A percentile compares a stretch with the other conserved stretches of the same genome.
These are phyloP conservation scores for Lagenorhynchus albirostris DNA, from an alignment of 2,113 vertebrate genomes.

Conservation along the genomic window DNA sequence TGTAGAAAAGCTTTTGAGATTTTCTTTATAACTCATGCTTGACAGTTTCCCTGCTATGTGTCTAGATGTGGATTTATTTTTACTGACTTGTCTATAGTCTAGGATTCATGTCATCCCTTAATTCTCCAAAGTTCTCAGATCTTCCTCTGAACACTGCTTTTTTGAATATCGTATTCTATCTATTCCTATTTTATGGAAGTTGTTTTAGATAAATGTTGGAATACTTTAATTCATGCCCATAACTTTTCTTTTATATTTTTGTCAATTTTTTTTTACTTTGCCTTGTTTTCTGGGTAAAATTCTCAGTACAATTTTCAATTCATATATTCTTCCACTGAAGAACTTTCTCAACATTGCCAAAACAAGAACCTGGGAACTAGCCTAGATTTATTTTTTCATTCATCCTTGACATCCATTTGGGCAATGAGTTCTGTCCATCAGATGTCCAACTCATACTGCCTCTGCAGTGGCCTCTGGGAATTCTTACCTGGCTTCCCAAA, in stretches of 20 bases:
- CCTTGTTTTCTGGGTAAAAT: neutral
- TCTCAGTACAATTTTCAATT: neutral
- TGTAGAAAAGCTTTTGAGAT: neutral
- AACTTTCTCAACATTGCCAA: neutral
- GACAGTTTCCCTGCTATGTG: neutral
- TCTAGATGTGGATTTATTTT: neutral
- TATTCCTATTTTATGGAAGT: neutral
- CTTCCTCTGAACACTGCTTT: neutral
- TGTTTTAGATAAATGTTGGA: neutral
- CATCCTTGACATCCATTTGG: neutral
- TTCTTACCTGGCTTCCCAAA: neutral
- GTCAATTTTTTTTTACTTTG: neutral
- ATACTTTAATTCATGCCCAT: neutral
- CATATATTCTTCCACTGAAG: neutral
- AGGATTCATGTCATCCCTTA: neutral
- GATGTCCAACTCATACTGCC: neutral
- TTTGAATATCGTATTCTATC: neutral
- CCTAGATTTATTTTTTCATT: neutral
- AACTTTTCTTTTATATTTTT: neutral
- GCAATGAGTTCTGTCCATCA: neutral
- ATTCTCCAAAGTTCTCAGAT: neutral
- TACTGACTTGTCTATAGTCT: neutral
- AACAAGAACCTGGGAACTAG: neutral
- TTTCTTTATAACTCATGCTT: neutral
- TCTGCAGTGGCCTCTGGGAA: neutral